phyloP scores from a whole-genome alignment of 2,113 vertebrate species.

The Notiomystis cincta region DNA sequence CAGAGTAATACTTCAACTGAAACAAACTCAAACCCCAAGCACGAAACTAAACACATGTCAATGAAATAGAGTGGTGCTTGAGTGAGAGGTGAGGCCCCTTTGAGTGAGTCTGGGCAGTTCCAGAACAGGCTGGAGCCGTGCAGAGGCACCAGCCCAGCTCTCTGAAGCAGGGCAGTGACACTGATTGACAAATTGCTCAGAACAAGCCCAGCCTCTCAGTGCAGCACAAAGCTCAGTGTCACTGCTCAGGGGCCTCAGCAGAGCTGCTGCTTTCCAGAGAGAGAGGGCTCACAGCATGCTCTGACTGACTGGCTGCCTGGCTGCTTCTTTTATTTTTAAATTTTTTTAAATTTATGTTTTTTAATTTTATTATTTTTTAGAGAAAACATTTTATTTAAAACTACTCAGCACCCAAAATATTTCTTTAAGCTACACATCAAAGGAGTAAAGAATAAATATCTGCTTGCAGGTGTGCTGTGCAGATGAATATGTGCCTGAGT shows the following conservation, averaged over 20 bases:
- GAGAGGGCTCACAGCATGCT: not conserved
- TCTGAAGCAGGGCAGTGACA: not conserved
- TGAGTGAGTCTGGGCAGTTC: not conserved
- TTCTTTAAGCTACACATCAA: not conserved
- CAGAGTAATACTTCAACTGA: slow-evolving; percentile 33
- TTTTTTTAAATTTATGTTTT: too few relatives aligned
- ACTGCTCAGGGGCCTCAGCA: not conserved
- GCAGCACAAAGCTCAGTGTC: not conserved
- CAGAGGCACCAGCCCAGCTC: not conserved
- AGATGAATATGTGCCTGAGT: not conserved
- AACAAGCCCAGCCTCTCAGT: not conserved
- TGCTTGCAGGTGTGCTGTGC: not conserved
- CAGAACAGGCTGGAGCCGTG: not conserved
- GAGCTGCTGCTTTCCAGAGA: not conserved
- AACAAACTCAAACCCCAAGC: slow-evolving; percentile 17
- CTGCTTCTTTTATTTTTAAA: not conserved
- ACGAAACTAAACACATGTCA: not conserved
- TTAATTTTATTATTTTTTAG: not conserved
- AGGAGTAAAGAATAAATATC: not conserved
- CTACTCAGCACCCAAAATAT: not conserved
- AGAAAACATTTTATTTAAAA: not conserved
- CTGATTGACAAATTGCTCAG: not conserved
- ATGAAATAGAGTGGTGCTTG: not conserved
- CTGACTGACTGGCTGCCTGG: not conserved
- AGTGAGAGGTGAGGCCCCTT: not conserved